A percentile compares a stretch with the other conserved stretches of the same genome.
These are phyloP conservation scores for Clitarchus hookeri DNA, from an alignment of 2,888 invertebrate genomes.

Conservation along the genomic window DNA sequence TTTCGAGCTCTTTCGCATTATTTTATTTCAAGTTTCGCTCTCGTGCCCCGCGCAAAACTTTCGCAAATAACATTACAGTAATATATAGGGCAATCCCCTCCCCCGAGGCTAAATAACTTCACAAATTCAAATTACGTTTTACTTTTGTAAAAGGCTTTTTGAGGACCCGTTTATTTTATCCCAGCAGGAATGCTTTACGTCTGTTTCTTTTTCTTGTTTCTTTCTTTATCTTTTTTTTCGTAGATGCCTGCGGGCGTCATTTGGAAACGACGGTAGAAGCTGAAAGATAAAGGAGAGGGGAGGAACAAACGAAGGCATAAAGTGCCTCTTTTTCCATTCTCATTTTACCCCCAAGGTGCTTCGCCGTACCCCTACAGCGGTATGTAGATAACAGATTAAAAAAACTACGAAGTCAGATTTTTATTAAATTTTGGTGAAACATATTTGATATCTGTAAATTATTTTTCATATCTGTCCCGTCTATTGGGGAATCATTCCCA, in stretches of 20 bases:
- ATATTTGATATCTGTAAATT: no score
- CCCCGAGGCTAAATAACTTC: conserved; percentile 23
- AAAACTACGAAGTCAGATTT: background rate
- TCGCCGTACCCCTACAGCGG: background rate
- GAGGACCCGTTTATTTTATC: conserved; percentile 22
- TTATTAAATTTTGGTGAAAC: background rate
- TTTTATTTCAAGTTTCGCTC: conserved; percentile 4
- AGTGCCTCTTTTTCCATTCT: background rate
- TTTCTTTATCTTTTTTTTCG: conserved; percentile 10
- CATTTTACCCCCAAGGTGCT: background rate
- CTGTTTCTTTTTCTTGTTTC: conserved; percentile 16
- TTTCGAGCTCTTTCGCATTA: conserved; percentile 2
- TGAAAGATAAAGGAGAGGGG: background rate
- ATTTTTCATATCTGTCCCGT: no score
- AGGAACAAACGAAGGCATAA: background rate
- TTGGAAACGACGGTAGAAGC: background rate
- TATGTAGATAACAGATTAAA: background rate
- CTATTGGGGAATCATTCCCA: no score
- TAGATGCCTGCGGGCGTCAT: conserved; percentile 8
- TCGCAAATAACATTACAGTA: conserved; percentile 24
- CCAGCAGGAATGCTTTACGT: conserved; percentile 19
- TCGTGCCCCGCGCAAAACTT: background rate
- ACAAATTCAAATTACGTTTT: conserved; percentile 26
- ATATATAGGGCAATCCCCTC: conserved; percentile 19
- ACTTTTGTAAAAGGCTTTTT: conserved; percentile 25